These are phyloP conservation scores for Tetragnatha versicolor DNA, from an alignment of 1,140 invertebrate species.

Conservation along the genomic window DNA sequence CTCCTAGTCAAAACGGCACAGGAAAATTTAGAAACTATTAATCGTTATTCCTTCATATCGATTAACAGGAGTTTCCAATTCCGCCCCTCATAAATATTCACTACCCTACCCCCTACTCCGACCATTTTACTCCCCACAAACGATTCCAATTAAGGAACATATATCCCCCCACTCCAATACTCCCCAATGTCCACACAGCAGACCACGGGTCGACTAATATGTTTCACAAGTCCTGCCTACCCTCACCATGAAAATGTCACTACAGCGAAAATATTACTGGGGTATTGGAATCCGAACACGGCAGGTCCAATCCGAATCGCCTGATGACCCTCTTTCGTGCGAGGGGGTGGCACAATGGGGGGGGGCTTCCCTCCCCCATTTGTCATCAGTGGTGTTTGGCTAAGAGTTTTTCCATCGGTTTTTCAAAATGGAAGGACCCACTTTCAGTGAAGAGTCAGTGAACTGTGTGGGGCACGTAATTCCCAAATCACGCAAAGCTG, in stretches of 20 bases:
- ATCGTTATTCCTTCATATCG: no score
- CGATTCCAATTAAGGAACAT: not conserved
- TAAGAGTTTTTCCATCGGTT: not conserved
- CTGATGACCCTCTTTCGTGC: slow-evolving; percentile 2
- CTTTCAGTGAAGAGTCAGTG: slow-evolving; percentile 16
- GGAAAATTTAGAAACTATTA: no score
- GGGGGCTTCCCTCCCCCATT: not conserved
- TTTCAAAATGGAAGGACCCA: not conserved
- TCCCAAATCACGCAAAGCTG: not conserved
- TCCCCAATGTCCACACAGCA: not conserved
- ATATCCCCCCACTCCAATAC: not conserved
- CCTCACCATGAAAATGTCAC: not conserved
- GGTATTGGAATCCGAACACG: slow-evolving; percentile 3
- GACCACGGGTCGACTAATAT: not conserved
- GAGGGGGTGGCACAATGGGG: not conserved
- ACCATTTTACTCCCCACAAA: not conserved
- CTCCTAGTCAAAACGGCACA: no score
- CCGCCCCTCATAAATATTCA: not conserved
- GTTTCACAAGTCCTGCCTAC: not conserved
- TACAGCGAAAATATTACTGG: no score
- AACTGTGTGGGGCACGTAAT: slow-evolving; percentile 10
- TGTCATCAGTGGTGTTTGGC: not conserved
- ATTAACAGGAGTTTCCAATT: no score
- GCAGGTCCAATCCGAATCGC: not conserved
- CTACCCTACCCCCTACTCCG: not conserved